phyloP scores from a whole-genome alignment of 2,113 vertebrate genomes.

The Porphyrio hochstetteri region DNA sequence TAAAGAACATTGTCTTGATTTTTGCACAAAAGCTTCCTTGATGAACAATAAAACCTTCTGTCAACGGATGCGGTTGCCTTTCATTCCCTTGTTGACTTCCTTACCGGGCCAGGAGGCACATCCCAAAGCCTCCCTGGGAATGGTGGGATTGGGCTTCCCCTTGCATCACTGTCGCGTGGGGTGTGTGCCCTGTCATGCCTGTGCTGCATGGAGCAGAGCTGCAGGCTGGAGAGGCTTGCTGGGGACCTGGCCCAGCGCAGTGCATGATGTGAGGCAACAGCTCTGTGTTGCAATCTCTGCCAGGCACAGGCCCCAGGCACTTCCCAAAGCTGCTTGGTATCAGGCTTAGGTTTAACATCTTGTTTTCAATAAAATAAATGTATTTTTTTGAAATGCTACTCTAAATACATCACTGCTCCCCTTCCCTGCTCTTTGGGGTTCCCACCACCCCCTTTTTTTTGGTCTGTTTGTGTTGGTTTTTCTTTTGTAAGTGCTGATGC shows the following conservation, averaged over 20 bases:
- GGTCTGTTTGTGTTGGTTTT: no score
- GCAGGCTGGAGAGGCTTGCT: not conserved
- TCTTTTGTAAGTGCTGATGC: not conserved
- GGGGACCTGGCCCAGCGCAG: not conserved
- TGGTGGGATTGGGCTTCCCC: not conserved
- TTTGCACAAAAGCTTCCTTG: constrained; percentile 66
- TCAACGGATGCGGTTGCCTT: accelerated
- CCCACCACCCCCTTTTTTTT: not conserved
- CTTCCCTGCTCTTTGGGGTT: not conserved
- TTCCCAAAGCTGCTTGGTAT: not conserved
- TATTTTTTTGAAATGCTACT: not conserved
- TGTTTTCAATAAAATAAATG: not conserved
- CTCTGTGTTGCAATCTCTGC: not conserved
- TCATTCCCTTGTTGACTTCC: not conserved
- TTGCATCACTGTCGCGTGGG: accelerated
- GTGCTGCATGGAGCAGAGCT: not conserved
- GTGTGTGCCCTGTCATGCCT: not conserved
- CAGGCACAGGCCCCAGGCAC: not conserved
- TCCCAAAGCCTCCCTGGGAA: not conserved
- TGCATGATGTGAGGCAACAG: not conserved
- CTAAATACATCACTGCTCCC: accelerated
- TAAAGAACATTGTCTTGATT: constrained; percentile 49
- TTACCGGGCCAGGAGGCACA: not conserved
- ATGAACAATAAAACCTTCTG: constrained; percentile 67
- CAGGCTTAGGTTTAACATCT: accelerated